Base-by-base conservation (phyloP, 2,888 invertebrate species). In the Parnassius smintheus region DNA sequence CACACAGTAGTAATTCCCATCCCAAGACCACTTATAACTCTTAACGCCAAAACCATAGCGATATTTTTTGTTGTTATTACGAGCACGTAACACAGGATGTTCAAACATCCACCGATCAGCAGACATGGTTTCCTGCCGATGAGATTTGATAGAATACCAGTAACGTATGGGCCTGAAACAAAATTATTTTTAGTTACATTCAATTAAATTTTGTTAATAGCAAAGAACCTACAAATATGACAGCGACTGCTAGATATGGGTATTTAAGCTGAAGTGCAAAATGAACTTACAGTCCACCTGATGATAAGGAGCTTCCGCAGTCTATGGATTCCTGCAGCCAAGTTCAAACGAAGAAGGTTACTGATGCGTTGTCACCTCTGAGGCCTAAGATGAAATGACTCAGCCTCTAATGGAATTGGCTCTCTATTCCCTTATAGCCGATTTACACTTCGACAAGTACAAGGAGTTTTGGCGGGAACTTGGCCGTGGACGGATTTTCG, bases 111-210 rank as follows among this genome's bases (percentile, higher is more conserved):
- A 0, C 79, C 79, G 0, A 78, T 67, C 12, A 77, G 25, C 18
- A 80, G 65, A 49, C 78, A 77, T 1, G 75, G 75, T 54, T 76
- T 78, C 18, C 77, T 67, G 0, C 78, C 80, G 1, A 78, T 64
- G 35, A 69, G 45, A 50, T 80, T 80, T 9, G 78, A 74, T 0
- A 80, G 63, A 9, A 72, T 65, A 1, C 77, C 72, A 0, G 78
- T 72, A 0, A 72, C 64, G 41, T 77, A 75, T 0, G 79, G 79
- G 0, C 79, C 80, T 80, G 65, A 8, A 70, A 70, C 25, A 44
- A 54, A 55, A 45, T 35, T n/a, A 46, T 46, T 46, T n/a, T 10
- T 35, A 35, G 35, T 35, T 35, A 35, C 0, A 35, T 35, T 35
- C 35, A 7, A 4, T 50, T 4, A 12, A 46, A 46, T 46, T 10